A percentile compares a stretch with the other conserved stretches of the same genome.
These are phyloP conservation scores for Drosophila borborema DNA, from an alignment of 2,888 invertebrate genomes.

Conservation along the genomic window DNA sequence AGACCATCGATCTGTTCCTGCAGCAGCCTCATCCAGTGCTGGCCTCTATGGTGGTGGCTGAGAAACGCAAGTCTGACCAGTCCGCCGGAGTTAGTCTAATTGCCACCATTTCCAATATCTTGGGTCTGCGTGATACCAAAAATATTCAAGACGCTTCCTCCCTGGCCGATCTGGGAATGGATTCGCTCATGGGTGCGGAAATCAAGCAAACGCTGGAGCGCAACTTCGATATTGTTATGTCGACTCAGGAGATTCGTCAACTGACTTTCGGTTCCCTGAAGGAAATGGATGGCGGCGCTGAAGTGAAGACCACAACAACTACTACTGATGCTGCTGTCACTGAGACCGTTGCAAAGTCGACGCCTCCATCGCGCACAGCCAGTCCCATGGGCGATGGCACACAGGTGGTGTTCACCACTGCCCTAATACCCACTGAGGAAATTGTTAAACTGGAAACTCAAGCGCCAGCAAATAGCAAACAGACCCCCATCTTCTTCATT, in stretches of 20 bases:
- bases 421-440: constrained; percentile 91
- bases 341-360: constrained; percentile 39
- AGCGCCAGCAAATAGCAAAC: constrained; percentile 79
- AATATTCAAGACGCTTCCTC: constrained; percentile 91
- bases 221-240: constrained; percentile 95
- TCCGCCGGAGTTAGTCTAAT: constrained; percentile 88
- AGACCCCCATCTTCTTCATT: constrained; percentile 88
- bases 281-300: constrained; percentile 85
- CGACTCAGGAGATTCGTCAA: constrained; percentile 95
- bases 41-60: constrained; percentile 94
- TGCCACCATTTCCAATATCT: constrained; percentile 94
- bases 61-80: constrained; percentile 89
- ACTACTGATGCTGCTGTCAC: constrained; percentile 4
- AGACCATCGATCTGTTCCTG: constrained; percentile 94
- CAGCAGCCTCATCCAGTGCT: constrained; percentile 94
- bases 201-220: constrained; percentile 98
- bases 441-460: constrained; percentile 89
- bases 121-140: constrained; percentile 94
- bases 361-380: constrained; percentile 64
- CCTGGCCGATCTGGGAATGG: constrained; percentile 98
- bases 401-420: constrained; percentile 87
- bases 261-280: constrained; percentile 92
- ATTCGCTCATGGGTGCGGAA: constrained; percentile 99
- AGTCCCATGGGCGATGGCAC: constrained; percentile 85
- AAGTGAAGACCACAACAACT: constrained; percentile 47